Base-by-base conservation (phyloP, 2,113 vertebrate genomes). In the Elephantulus edwardii region DNA sequence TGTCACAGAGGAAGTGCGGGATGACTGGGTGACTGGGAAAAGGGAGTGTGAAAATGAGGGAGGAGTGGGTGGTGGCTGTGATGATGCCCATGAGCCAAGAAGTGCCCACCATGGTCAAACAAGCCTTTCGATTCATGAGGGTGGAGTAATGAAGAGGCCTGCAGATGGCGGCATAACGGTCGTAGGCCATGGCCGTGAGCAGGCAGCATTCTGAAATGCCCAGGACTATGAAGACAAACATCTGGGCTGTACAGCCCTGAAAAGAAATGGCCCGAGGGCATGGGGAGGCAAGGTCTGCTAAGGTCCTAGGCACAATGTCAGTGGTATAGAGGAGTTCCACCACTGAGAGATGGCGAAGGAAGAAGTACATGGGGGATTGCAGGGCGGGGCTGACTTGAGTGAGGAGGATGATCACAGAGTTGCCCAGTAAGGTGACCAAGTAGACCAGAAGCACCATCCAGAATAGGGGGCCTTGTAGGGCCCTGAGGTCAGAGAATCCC, bases 161-260 rank as follows among this genome's bases (percentile, higher is more conserved):
- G 44, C 96, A 94, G 79, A 95, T 95, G 93, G 94, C 94, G 1
- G 86, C 86, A 0, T 94, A 95, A 33, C 86, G 83, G 86, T 96
- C 95, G 1, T 95, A 96, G 76, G 94, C 90, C 94, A 95, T 96
- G 71, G 93, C 92, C 1, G 92, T 94, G 70, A 96, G 94, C 60
- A 96, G 76, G 77, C 94, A 95, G 80, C 96, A 95, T 68, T 96
- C 96, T 2, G 96, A 72, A 54, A 90, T 94, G 77, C 96, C 96
- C 60, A 96, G 81, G 54, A 96, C 88, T 14, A 92, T 72, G 83
- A 96, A 95, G 42, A 94, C 6, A 5, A 92, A 95, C 96, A 96
- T 96, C 80, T 96, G 96, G 76, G 83, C 19, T 22, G 40, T 86
- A 83, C 96, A 96, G 44, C 66, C 52, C 64, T 64, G 44, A 74